Conservation (phyloP, 2,797 vertebrate genomes). For the Chaetophractus vellerosus region DNA sequence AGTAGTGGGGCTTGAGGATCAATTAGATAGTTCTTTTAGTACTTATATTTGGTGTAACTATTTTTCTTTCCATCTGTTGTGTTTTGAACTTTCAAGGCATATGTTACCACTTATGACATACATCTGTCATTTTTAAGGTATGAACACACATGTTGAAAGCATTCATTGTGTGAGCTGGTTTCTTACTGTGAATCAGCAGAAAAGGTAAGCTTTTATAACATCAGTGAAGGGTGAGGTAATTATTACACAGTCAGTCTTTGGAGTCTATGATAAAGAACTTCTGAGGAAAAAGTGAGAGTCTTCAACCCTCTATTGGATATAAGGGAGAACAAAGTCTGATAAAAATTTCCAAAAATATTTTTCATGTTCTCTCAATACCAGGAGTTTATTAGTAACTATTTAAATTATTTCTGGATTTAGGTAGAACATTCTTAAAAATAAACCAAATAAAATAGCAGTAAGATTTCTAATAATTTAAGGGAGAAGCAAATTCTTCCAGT, state of each 20-base stretch:
- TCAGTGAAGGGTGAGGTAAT: slow-evolving; percentile 2
- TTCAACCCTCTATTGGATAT: neutral
- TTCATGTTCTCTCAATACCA: neutral
- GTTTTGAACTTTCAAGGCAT: slow-evolving; percentile 39
- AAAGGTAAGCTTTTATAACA: neutral
- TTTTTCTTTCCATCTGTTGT: neutral
- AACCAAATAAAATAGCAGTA: neutral
- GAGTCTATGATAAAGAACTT: slow-evolving; percentile 35
- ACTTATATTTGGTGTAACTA: neutral
- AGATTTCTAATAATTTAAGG: neutral
- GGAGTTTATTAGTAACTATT: neutral
- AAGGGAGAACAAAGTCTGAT: slow-evolving; percentile 21
- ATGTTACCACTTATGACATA: neutral
- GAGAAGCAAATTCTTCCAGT: neutral
- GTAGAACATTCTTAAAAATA: slow-evolving; percentile 1
- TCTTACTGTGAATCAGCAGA: neutral
- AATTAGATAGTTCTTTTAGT: neutral
- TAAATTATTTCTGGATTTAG: slow-evolving; percentile 32
- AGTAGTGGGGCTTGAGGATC: neutral
- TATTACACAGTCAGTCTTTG: neutral
- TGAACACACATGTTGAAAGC: neutral
- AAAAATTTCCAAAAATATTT: slow-evolving; percentile 4
- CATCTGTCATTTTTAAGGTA: neutral
- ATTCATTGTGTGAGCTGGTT: neutral
- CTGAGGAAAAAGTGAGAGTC: slow-evolving; percentile 35